phyloP scores from a whole-genome alignment of 2,888 invertebrate species.

The Eilema depressum region DNA sequence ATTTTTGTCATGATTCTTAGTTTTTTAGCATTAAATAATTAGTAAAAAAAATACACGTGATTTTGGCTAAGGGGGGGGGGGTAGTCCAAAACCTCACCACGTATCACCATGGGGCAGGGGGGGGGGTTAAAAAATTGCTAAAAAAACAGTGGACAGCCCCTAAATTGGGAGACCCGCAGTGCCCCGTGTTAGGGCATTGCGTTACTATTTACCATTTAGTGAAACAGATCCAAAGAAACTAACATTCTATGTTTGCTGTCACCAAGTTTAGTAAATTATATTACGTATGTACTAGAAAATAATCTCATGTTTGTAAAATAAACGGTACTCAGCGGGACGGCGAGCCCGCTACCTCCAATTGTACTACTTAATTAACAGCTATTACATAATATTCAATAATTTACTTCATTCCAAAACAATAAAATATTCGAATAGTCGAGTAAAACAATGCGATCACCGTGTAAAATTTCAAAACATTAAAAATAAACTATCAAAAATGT shows the following conservation, averaged over 20 bases:
- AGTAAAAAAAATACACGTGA: too few species aligned
- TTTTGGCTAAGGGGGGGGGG: too few species aligned
- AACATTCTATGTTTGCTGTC: conserved; percentile 42
- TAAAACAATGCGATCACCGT: conserved; percentile 52
- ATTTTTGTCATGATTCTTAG: too few species aligned
- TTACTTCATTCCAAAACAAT: conserved; percentile 43
- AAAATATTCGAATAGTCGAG: conserved; percentile 34
- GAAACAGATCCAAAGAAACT: neutral
- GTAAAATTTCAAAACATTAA: conserved; percentile 65
- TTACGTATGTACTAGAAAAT: conserved; percentile 39
- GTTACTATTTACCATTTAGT: conserved; percentile 6
- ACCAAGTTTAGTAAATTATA: conserved; percentile 51
- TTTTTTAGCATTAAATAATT: too few species aligned
- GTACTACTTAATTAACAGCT: conserved; percentile 69
- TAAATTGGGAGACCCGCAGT: too few species aligned
- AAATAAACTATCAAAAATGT: conserved; percentile 61
- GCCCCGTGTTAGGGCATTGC: too few species aligned
- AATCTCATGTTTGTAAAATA: conserved; percentile 17
- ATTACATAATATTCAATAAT: conserved; percentile 54
- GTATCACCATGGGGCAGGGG: too few species aligned
- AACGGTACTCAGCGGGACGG: conserved; percentile 22
- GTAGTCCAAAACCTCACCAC: too few species aligned
- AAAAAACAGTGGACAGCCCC: too few species aligned
- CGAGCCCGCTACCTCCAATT: conserved; percentile 59
- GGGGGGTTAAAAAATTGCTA: too few species aligned